Conservation (phyloP, 2,113 vertebrate species). For the Callorhinus ursinus region DNA sequence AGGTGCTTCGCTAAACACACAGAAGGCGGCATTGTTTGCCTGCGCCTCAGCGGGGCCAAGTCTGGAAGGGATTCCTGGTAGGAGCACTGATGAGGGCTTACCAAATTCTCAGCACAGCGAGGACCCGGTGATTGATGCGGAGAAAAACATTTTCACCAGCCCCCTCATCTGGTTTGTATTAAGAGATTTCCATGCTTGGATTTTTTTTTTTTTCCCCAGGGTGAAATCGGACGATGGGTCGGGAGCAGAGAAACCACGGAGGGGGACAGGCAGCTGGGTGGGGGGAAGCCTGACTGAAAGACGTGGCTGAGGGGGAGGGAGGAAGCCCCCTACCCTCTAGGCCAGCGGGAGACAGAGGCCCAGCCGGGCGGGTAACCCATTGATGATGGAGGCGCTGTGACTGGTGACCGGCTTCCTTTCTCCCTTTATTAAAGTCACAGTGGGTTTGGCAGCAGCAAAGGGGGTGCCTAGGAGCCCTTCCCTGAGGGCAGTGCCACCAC, state of each 20-base stretch:
- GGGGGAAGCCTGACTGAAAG: neutral
- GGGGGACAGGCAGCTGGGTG: neutral
- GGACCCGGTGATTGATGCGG: constrained; percentile 65
- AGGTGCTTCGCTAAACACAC: neutral
- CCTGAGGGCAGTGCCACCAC: accelerated
- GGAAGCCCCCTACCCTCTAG: neutral
- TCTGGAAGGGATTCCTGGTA: neutral
- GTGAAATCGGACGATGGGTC: constrained; percentile 37
- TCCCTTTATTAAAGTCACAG: neutral
- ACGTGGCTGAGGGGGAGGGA: neutral
- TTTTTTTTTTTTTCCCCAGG: constrained; percentile 11
- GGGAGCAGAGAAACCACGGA: constrained; percentile 5
- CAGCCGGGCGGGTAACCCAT: neutral
- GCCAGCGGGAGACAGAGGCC: neutral
- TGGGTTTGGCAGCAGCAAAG: neutral
- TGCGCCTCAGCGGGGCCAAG: accelerated
- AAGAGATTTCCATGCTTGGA: constrained; percentile 59
- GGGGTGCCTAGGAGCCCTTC: neutral
- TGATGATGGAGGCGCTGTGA: accelerated
- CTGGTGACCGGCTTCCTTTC: neutral
- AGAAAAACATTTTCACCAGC: constrained; percentile 65
- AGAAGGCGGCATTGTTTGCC: constrained; percentile 49
- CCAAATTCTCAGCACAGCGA: constrained; percentile 69
- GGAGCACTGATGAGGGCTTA: neutral
- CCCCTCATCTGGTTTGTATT: constrained; percentile 75